Evolutionary conservation across 2,888 invertebrate species (phyloP), one percentile per base, ranked within the genome.

Genomic region (Andrena marginata): DNA sequence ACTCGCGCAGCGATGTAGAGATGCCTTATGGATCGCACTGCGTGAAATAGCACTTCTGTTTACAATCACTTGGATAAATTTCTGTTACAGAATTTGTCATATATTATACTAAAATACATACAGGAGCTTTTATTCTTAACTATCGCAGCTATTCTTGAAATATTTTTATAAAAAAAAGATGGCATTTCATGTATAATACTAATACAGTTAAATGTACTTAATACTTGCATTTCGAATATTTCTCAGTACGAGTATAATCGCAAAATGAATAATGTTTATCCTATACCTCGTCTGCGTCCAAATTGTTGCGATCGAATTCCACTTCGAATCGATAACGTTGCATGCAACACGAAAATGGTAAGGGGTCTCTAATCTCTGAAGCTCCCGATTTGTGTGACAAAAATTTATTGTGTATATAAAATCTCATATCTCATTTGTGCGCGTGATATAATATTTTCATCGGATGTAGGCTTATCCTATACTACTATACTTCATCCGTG

Each of bases 171-270:
- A 35, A 42, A 42, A 42, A 4, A 7, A 54, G 1, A 42, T n/a
- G 51, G n/a, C 56, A 67, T 26, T 56, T 65, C 49, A 60, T 60
- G 64, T 59, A 74, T 69, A 69, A 56, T 62, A 49, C 16, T 68
- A 48, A 63, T 60, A 35, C 51, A 54, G 26, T 59, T 10, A 51
- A 56, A 62, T 64, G 48, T 81, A 77, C 51, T 59, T 31, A 60
- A 64, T 82, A 60, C 65, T 82, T 69, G 65, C 48, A 13, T 73
- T 60, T 60, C 31, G 31, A 7, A 31, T 31, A 31, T 31, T 60
- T 60, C 16, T n/a, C n/a, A n/a, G 6, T 31, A 31, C 31, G 31
- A 29, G 59, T 56, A 59, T 48, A 26, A 48, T 65, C 69, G 33
- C 13, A 51, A 67, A 35, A 35, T 29, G 35, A 65, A 33, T 35